These are phyloP conservation scores for Mionectes olivaceus DNA, from an alignment of 2,797 vertebrate species.

Conservation along the genomic window DNA sequence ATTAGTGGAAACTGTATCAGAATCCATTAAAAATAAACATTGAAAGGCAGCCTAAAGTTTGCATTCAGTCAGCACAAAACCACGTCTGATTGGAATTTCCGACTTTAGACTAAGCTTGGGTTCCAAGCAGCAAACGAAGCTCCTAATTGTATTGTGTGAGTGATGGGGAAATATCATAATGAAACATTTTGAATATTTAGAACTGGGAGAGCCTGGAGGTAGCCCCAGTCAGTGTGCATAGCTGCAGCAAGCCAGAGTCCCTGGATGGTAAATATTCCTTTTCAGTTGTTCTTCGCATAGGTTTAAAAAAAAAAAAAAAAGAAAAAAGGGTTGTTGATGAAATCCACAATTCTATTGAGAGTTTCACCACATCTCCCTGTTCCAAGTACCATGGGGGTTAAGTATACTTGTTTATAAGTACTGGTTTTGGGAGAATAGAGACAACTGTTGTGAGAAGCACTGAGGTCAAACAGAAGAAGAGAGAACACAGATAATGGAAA, in stretches of 20 bases:
- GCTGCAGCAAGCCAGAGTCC: background rate
- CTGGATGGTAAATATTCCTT: background rate
- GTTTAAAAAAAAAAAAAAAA: background rate
- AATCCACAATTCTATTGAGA: background rate
- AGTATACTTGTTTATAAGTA: background rate
- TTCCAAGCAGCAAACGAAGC: background rate
- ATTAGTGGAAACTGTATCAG: background rate
- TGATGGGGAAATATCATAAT: background rate
- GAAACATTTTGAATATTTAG: background rate
- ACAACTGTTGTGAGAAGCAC: background rate
- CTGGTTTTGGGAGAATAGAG: background rate
- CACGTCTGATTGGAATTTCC: background rate
- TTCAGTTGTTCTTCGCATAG: background rate
- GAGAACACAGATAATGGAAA: background rate
- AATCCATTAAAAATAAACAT: background rate
- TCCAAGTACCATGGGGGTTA: background rate
- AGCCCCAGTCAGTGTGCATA: background rate
- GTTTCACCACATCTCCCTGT: background rate
- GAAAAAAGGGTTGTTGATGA: background rate
- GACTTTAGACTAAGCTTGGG: background rate
- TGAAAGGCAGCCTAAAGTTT: background rate
- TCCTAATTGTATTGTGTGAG: background rate
- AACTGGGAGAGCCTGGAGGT: background rate
- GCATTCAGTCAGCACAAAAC: background rate
- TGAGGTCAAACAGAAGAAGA: background rate